Percentiles rank a stretch among this genome's conserved stretches.
phyloP scores from a whole-genome alignment of 2,797 vertebrate genomes.

The Mormyrus hasselquistii region DNA sequence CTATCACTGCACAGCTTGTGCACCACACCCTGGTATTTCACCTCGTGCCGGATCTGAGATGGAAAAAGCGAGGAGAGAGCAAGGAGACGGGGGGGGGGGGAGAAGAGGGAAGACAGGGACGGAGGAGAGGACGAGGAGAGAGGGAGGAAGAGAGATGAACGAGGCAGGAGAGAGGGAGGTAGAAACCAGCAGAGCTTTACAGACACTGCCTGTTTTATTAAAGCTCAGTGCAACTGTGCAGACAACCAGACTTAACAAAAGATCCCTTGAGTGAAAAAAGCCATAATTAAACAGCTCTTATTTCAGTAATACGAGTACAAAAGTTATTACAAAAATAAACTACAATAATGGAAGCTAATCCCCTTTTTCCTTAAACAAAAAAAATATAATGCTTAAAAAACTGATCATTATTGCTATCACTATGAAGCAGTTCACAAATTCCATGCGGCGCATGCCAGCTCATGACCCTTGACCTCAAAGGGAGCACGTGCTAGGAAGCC shows the following conservation, averaged over 20 bases:
- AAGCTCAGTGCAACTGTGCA: not conserved
- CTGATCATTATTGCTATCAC: not conserved
- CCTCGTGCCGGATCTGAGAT: slow-evolving; percentile 82
- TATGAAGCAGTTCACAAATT: not conserved
- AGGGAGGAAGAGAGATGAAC: not conserved
- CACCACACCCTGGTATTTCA: slow-evolving; percentile 78
- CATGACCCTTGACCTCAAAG: not conserved
- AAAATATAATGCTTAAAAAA: not conserved
- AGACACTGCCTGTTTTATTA: not conserved
- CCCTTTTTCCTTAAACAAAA: not conserved
- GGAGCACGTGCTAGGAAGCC: not conserved
- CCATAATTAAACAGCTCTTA: not conserved
- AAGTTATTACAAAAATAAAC: not conserved
- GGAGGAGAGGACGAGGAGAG: not conserved
- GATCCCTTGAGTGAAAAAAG: not conserved
- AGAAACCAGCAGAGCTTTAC: not conserved
- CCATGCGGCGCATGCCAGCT: not conserved
- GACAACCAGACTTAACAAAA: not conserved
- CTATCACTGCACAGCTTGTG: slow-evolving; percentile 88
- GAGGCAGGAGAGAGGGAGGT: not conserved
- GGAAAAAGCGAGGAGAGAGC: not conserved
- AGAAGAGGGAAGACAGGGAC: not conserved
- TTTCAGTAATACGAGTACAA: not conserved
- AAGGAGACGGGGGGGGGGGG: not conserved
- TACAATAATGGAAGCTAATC: not conserved